Percentiles rank a stretch among this genome's conserved stretches.
phyloP scores from a whole-genome alignment of 2,113 vertebrate species.

The Tauraco erythrolophus region DNA sequence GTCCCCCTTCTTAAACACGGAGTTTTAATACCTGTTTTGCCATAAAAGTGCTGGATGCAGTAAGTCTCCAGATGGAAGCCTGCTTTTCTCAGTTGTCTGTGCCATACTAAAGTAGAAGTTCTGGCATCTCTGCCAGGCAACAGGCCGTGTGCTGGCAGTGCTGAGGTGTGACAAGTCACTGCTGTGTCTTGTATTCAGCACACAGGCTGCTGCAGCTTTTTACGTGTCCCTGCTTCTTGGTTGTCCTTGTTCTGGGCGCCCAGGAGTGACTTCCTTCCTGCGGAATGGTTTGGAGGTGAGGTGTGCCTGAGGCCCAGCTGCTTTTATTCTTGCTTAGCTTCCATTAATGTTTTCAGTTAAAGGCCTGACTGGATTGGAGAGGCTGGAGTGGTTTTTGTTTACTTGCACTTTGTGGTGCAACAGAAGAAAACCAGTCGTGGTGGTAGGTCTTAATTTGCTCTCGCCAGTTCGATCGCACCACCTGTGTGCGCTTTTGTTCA shows the following conservation, averaged over 20 bases:
- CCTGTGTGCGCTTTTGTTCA: not conserved
- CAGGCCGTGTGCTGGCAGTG: accelerated
- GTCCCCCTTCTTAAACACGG: not conserved
- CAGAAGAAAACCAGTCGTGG: not conserved
- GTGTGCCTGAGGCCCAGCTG: not conserved
- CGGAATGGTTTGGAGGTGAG: not conserved
- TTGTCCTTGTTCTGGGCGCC: not conserved
- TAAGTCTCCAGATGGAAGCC: not conserved
- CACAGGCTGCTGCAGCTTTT: not conserved
- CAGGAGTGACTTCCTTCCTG: not conserved
- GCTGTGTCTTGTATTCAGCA: too few species aligned
- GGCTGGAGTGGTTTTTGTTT: not conserved
- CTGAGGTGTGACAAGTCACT: not conserved
- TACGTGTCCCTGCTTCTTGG: not conserved
- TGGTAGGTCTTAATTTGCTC: not conserved
- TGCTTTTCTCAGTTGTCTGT: not conserved
- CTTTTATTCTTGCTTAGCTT: not conserved
- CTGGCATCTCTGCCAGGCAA: not conserved
- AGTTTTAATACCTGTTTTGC: not conserved
- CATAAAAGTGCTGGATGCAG: not conserved
- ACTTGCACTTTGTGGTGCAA: not conserved
- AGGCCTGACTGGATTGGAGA: not conserved
- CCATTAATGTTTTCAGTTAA: not conserved
- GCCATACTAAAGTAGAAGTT: not conserved
- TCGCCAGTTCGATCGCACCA: not conserved